Evolutionary conservation across 2,113 vertebrate species (phyloP).

Genomic region (Alces alces): DNA sequence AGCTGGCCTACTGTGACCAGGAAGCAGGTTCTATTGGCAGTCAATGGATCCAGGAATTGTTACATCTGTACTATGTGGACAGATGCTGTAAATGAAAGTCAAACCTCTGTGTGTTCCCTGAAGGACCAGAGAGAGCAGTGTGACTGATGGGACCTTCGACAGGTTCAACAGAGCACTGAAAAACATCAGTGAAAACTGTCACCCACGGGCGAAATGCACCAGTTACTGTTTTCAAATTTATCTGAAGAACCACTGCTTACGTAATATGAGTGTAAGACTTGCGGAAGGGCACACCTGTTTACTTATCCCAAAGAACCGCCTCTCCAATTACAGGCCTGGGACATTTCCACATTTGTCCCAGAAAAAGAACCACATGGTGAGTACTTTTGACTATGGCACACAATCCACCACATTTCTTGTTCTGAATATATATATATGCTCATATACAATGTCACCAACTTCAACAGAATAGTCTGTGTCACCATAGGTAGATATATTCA

Average conservation of each 20-base stretch:
- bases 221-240: constrained; percentile 10
- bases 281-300: not conserved
- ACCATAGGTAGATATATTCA: not conserved
- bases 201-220: constrained; percentile 47
- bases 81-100: constrained; percentile 73
- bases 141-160: constrained; percentile 45
- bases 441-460: not conserved
- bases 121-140: constrained; percentile 65
- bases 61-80: constrained; percentile 72
- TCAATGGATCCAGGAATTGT: not conserved
- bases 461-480: not conserved
- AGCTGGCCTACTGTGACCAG: not conserved
- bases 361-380: not conserved
- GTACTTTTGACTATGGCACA: not conserved
- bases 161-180: constrained; percentile 44
- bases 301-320: not conserved
- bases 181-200: constrained; percentile 55
- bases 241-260: not conserved
- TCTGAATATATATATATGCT: not conserved
- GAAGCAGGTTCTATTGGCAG: not conserved
- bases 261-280: not conserved
- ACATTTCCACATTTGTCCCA: not conserved
- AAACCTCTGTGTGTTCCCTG: constrained; percentile 77
- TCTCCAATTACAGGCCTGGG: not conserved
- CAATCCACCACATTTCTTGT: not conserved